Percentiles rank a stretch among this genome's conserved stretches.
Conservation (phyloP, 2,113 vertebrate genomes). For the Pseudorasbora parva region DNA sequence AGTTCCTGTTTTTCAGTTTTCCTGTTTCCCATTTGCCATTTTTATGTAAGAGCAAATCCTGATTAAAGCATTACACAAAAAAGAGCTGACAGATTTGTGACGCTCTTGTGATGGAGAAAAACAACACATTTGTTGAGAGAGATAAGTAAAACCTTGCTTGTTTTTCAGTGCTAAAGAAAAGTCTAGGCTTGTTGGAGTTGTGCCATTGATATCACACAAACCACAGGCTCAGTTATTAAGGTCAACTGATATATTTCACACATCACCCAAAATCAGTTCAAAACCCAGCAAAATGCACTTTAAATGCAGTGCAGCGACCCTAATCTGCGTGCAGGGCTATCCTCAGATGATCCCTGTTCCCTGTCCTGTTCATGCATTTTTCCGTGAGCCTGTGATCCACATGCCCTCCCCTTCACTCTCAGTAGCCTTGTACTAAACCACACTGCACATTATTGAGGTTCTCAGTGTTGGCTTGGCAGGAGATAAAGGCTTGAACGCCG, state of each 20-base stretch:
- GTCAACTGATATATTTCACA: constrained; percentile 5
- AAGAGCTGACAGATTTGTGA: neutral
- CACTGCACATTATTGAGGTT: constrained; percentile 20
- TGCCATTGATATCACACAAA: constrained; percentile 17
- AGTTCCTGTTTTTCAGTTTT: constrained; percentile 38
- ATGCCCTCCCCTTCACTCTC: neutral
- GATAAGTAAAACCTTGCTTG: neutral
- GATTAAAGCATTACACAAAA: constrained; percentile 34
- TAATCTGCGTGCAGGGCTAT: neutral
- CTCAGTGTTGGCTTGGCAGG: constrained; percentile 37
- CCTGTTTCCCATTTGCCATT: constrained; percentile 8
- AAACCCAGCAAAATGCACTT: neutral
- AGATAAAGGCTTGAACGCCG: constrained; percentile 35
- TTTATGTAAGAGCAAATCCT: constrained; percentile 30
- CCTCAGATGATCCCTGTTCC: constrained; percentile 1
- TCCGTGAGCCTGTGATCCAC: neutral
- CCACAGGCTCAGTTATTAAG: constrained; percentile 7
- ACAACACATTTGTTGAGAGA: neutral
- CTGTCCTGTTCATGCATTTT: constrained; percentile 12
- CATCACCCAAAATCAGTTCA: constrained; percentile 9
- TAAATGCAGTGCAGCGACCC: too few relatives aligned
- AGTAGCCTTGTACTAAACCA: constrained; percentile 23
- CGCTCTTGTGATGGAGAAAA: neutral
- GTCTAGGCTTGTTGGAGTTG: constrained; percentile 27
- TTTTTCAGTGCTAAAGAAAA: neutral